Conservation (phyloP, 2,113 vertebrate species). For the Ciconia maguari region DNA sequence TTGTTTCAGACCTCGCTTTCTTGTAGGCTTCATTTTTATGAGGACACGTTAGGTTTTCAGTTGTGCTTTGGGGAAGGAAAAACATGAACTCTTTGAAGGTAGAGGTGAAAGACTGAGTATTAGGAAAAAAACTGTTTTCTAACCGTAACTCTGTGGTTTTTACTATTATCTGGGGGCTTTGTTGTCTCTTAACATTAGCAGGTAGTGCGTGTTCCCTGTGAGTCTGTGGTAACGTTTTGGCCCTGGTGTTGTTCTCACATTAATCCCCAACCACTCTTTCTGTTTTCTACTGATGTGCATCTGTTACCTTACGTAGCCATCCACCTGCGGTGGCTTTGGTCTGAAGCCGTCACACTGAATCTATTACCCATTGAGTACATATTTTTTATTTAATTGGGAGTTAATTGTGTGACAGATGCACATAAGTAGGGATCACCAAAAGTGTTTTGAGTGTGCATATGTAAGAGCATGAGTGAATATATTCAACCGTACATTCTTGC, state of each 20-base stretch:
- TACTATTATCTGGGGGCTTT: not conserved
- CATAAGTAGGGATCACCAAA: not conserved
- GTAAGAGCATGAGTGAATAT: not conserved
- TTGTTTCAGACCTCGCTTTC: not conserved
- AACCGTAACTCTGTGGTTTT: not conserved
- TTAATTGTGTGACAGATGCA: not conserved
- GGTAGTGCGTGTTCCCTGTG: not conserved
- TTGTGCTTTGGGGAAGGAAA: not conserved
- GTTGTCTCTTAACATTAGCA: not conserved
- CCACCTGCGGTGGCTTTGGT: not conserved
- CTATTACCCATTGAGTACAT: not conserved
- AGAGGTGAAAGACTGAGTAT: not conserved
- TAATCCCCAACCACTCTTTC: not conserved
- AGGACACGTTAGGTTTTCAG: not conserved
- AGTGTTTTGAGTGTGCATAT: not conserved
- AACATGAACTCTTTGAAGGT: not conserved
- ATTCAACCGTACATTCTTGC: not conserved
- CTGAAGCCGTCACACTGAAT: fast-evolving
- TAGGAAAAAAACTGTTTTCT: not conserved
- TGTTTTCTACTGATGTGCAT: not conserved
- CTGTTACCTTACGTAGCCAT: not conserved
- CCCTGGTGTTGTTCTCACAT: not conserved
- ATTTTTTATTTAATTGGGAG: not conserved
- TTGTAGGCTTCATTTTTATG: not conserved
- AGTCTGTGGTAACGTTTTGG: not conserved